Evolutionary conservation across 2,113 vertebrate species (phyloP).

Genomic region (Arenaria interpres): DNA sequence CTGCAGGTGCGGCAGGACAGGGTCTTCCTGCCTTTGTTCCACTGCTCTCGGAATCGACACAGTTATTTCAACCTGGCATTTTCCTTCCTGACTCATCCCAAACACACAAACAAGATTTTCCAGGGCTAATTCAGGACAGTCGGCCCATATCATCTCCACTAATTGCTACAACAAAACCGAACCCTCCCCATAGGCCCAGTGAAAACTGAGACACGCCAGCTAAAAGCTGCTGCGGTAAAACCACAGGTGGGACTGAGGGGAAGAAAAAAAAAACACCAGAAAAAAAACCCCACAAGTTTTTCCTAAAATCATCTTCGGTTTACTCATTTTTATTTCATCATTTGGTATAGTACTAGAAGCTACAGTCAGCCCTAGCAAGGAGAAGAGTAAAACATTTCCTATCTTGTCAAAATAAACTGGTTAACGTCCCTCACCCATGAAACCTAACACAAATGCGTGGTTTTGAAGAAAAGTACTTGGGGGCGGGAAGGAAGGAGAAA

Average conservation of each 20-base stretch:
- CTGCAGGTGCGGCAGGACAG: slow-evolving; percentile 50
- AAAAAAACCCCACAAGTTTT: not conserved
- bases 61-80: slow-evolving; percentile 32
- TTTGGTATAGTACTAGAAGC: not conserved
- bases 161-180: not conserved
- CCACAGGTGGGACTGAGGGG: not conserved
- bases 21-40: slow-evolving; percentile 58
- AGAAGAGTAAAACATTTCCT: not conserved
- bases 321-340: not conserved
- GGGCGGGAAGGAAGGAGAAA: not conserved
- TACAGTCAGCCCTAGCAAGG: not conserved
- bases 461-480: not conserved
- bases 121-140: slow-evolving; percentile 46
- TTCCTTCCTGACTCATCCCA: slow-evolving; percentile 61
- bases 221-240: not conserved
- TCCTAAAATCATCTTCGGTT: not conserved
- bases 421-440: not conserved
- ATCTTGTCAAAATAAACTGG: not conserved
- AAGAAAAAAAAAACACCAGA: no score
- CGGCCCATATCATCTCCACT: not conserved
- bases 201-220: not conserved
- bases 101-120: slow-evolving; percentile 55
- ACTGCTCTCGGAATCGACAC: slow-evolving; percentile 29
- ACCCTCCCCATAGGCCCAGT: not conserved
- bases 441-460: rapidly evolving